Percentiles rank a stretch among this genome's conserved stretches.
These are phyloP conservation scores for Burhinus oedicnemus DNA, from an alignment of 2,113 vertebrate genomes.

Conservation along the genomic window DNA sequence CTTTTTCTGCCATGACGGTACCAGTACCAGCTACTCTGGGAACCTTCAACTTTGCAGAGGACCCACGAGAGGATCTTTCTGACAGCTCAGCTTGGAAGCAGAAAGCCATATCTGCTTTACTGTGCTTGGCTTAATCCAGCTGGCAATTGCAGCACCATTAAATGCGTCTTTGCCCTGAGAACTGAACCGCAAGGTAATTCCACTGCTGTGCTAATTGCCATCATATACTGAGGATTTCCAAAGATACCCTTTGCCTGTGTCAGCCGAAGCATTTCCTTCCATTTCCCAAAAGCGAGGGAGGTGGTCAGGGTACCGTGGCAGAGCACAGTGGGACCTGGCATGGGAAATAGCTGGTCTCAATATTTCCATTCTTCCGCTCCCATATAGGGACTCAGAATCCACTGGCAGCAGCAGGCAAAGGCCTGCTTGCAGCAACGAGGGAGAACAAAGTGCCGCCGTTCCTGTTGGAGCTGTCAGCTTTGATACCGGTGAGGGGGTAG, in stretches of 20 bases:
- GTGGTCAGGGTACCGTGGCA: not conserved
- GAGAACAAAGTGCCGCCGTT: not conserved
- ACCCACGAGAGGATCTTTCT: not conserved
- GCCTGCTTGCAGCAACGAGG: rapidly evolving
- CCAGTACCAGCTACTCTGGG: not conserved
- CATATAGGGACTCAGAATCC: not conserved
- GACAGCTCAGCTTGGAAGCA: not conserved
- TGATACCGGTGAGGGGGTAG: not conserved
- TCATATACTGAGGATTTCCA: not conserved
- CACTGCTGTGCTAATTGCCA: not conserved
- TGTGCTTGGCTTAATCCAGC: constrained; percentile 13
- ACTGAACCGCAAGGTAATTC: not conserved
- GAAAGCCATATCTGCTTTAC: not conserved
- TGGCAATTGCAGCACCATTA: not conserved
- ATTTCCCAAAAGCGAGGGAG: not conserved
- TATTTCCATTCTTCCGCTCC: not conserved
- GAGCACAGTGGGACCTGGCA: not conserved
- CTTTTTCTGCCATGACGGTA: not conserved
- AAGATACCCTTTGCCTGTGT: not conserved
- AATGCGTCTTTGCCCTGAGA: not conserved
- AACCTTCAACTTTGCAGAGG: not conserved
- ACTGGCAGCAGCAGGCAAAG: not conserved
- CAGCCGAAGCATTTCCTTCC: not conserved
- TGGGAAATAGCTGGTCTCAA: not conserved
- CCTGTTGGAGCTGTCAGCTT: not conserved